Evolutionary conservation across 1,140 invertebrate genomes (phyloP).

Genomic region (Melanaphis sacchari): DNA sequence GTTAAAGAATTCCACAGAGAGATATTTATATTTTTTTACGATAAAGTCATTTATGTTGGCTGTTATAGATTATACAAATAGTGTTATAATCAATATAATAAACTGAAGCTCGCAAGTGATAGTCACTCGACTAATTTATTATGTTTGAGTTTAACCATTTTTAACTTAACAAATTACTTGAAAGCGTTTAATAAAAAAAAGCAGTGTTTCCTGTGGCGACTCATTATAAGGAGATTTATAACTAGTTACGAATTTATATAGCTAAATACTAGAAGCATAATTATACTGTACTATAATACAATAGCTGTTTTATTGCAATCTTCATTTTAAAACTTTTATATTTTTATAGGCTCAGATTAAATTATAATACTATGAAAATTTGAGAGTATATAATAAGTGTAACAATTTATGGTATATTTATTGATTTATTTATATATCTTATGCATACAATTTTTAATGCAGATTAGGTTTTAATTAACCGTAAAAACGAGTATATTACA

Average conservation of each 20-base stretch:
- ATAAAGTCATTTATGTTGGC: constrained; percentile 2
- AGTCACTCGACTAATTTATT: neutral
- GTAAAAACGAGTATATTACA: neutral
- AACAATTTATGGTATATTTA: neutral
- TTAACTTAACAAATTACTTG: constrained; percentile 9
- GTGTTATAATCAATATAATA: neutral
- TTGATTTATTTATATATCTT: too few relatives aligned
- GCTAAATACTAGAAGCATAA: neutral
- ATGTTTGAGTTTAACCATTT: neutral
- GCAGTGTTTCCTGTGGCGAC: neutral
- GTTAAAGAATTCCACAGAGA: neutral
- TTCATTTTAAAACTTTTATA: neutral
- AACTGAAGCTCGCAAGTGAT: neutral
- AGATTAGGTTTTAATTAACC: neutral
- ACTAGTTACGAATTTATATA: neutral
- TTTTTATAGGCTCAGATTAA: neutral
- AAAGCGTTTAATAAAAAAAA: neutral
- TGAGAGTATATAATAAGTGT: neutral
- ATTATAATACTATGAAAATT: neutral
- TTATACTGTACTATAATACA: neutral
- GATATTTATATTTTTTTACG: neutral
- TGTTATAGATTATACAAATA: neutral
- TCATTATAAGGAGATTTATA: constrained; percentile 15
- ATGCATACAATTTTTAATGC: neutral
- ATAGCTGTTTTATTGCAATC: neutral